phyloP scores from a whole-genome alignment of 2,797 vertebrate species.

The Catamblyrhynchus diadema region DNA sequence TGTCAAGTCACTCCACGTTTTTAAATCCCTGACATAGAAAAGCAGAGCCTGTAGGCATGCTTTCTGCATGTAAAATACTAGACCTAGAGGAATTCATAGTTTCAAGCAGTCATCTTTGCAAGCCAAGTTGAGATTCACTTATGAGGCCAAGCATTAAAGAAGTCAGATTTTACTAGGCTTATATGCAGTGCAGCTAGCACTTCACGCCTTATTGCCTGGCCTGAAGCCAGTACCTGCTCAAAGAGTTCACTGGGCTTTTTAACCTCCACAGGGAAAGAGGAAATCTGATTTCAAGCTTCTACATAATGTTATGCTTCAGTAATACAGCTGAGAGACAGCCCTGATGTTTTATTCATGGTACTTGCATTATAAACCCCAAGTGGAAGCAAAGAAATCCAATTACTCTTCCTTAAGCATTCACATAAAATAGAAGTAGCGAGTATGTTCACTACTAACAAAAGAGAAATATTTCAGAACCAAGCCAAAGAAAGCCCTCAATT shows the following conservation, averaged over 20 bases:
- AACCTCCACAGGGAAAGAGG: neutral
- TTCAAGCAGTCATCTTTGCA: neutral
- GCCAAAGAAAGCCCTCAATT: neutral
- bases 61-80: neutral
- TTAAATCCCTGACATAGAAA: neutral
- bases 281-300: conserved; percentile 7
- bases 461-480: neutral
- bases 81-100: neutral
- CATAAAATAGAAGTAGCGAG: neutral
- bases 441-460: neutral
- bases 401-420: neutral
- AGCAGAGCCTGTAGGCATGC: neutral
- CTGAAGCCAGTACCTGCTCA: neutral
- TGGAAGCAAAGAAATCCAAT: neutral
- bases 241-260: neutral
- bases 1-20: neutral
- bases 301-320: neutral
- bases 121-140: neutral
- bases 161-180: neutral
- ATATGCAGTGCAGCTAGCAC: neutral
- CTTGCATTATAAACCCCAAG: neutral
- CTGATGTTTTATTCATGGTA: conserved; percentile 1
- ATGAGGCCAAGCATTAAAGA: neutral
- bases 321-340: neutral
- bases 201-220: neutral